Evolutionary conservation across 2,113 vertebrate genomes (phyloP), one percentile per base, ranked within the genome.

Genomic region (Bolborhynchus lineola): DNA sequence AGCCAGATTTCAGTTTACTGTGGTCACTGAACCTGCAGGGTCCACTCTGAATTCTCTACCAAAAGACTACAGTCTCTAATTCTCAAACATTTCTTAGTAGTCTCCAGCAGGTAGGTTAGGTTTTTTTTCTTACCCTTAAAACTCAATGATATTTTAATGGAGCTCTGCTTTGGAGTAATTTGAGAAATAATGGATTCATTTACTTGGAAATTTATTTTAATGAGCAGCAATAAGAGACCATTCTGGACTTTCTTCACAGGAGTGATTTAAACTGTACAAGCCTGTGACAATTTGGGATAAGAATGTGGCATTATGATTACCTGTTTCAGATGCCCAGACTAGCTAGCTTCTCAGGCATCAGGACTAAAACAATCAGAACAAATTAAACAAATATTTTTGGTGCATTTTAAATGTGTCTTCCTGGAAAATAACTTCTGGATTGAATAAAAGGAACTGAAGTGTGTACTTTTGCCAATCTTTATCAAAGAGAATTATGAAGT

Each of bases 381-480:
- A 72, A 85, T 62, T 63, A 93, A 94, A 90, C 1, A 0, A 80
- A 50, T 23, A 77, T 11, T 39, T 96, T 70, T 68, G 52, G 52
- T 82, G 52, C 44, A 72, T 86, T 93, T 94, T 29, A 71, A 64
- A 64, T 2, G 1, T 55, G 11, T 84, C 47, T 84, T 90, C 69
- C 69, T 93, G 93, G 59, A 95, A 94, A 95, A 88, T 57, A 70
- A 41, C 59, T 53, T 42, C 12, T 77, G 77, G 39, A 57, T 93
- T 69, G 33, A 90, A 79, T 69, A 65, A 86, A 96, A 93, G 57
- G 72, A 88, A 47, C 60, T 37, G 31, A 64, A 82, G 19, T 42
- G n/a, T 88, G 35, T 77, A 44, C 46, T 86, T 96, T 86, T 90
- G 86, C 67, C 68, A 67, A 42, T 86, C 57, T 90, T 90, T 90